These are phyloP conservation scores for Pegoplata infirma DNA, from an alignment of 2,888 invertebrate genomes.

Conservation along the genomic window DNA sequence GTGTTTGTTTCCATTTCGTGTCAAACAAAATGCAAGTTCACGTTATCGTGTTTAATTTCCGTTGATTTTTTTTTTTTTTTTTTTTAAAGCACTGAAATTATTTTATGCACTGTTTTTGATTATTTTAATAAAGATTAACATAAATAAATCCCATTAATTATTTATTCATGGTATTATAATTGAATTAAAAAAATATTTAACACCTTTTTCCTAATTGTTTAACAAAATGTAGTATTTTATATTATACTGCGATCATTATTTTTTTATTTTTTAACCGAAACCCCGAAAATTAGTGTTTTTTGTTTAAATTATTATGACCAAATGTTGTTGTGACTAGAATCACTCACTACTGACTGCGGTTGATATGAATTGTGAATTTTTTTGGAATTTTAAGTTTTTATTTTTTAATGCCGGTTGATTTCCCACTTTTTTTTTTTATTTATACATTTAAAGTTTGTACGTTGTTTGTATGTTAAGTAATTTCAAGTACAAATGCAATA, in stretches of 20 bases:
- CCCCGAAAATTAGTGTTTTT: neutral
- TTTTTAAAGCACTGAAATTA: too few relatives aligned
- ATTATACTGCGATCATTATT: neutral
- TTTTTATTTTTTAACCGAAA: neutral
- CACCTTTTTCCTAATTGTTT: neutral
- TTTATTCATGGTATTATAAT: too few relatives aligned
- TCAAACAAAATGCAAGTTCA: too few relatives aligned
- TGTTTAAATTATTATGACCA: slow-evolving; percentile 1
- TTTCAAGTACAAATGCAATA: slow-evolving; percentile 42
- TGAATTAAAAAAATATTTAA: neutral
- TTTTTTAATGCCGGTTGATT: slow-evolving; percentile 54
- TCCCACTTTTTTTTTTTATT: slow-evolving; percentile 33
- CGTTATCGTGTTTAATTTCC: too few relatives aligned
- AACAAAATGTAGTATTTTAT: too few relatives aligned
- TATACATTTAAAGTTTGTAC: slow-evolving; percentile 31
- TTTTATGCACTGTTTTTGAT: too few relatives aligned
- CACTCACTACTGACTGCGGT: slow-evolving; percentile 40
- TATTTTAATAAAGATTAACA: too few relatives aligned
- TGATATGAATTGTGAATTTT: slow-evolving; percentile 37
- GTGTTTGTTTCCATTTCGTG: too few relatives aligned
- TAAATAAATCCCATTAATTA: too few relatives aligned
- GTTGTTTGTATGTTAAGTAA: slow-evolving; percentile 49
- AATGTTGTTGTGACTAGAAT: slow-evolving; percentile 53
- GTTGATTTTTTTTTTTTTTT: too few relatives aligned
- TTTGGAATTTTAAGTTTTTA: slow-evolving; percentile 29